Evolutionary conservation across 2,113 vertebrate genomes (phyloP).

Genomic region (Danio rerio): DNA sequence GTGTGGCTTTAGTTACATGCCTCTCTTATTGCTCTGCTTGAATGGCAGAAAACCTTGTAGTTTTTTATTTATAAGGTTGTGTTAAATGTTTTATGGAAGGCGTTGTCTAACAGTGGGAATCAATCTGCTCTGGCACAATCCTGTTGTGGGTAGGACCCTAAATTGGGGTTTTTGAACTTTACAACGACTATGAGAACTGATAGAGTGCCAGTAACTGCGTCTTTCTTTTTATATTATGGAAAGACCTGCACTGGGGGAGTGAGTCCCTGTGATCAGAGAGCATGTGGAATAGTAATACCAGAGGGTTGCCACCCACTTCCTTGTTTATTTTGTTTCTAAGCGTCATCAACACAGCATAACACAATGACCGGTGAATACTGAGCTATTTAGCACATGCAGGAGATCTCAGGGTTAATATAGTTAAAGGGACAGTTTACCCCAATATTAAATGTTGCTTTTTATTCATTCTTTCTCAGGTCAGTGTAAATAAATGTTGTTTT

Average conservation of each 20-base stretch:
- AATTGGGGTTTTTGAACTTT: constrained; percentile 6
- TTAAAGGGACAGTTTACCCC: neutral
- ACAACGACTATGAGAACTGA: constrained; percentile 13
- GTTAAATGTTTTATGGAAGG: constrained; percentile 40
- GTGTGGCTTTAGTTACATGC: constrained; percentile 44
- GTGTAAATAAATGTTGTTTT: too few species aligned
- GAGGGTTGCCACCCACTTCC: neutral
- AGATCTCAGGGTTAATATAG: neutral
- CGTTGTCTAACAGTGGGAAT: constrained; percentile 29
- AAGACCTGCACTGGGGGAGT: constrained; percentile 13
- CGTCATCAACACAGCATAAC: neutral
- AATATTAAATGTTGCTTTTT: too few species aligned
- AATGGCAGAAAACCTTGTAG: constrained; percentile 41
- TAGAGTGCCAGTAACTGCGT: constrained; percentile 14
- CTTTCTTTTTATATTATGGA: constrained; percentile 21
- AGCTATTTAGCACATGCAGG: constrained; percentile 43
- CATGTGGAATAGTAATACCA: constrained; percentile 33
- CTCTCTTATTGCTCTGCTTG: constrained; percentile 45
- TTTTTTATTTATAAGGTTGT: constrained; percentile 37
- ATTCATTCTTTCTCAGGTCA: too few species aligned
- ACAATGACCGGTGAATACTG: constrained; percentile 46
- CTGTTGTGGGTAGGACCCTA: neutral
- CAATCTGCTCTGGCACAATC: neutral
- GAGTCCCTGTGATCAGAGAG: neutral
- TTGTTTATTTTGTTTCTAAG: constrained; percentile 43